Evolutionary conservation across 2,888 invertebrate species (phyloP), one percentile per base, ranked within the genome.

Genomic region (Drosophila pseudotakahashii): DNA sequence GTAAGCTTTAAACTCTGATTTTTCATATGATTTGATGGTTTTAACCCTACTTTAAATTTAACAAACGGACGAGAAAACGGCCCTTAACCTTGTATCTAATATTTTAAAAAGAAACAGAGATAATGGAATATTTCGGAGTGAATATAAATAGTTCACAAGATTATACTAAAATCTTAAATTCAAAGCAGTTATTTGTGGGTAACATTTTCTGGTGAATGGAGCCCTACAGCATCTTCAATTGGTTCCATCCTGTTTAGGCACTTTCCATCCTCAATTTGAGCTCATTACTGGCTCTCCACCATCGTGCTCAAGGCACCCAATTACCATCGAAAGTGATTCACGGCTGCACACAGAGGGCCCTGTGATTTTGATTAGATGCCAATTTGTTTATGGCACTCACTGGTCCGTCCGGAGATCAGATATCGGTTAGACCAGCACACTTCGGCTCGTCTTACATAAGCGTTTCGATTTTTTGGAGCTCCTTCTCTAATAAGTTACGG

Each of bases 351-450:
- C 19, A 6, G 37, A 41, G 23, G 16, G 47, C 59, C 41, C 41
- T 63, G 30, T 37, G 57, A 44, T 48, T 73, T 72, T 66, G 74
- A 72, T 72, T 72, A 73, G 72, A 72, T 67, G 72, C 72, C 75
- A 73, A 74, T 68, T 74, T 68, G 73, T 57, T 73, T 67, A 51
- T 74, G 73, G 73, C 73, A 64, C 58, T 73, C 64, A 66, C 73
- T 59, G 67, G 57, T 39, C 34, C 32, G 75, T 34, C 71, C 52
- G 13, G n/a, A 54, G 54, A 66, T 66, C 71, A 39, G 51, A 69
- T 71, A 47, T 53, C 67, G 57, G 57, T 58, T 63, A 34, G 44
- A 51, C 63, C 55, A 67, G 74, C 72, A 72, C 72, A 67, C 72
- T 72, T 73, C 53, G 67, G 41, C 47, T 72, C 72, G 67, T 16